These are phyloP conservation scores for Xenops minutus DNA, from an alignment of 2,797 vertebrate genomes.

Conservation along the genomic window DNA sequence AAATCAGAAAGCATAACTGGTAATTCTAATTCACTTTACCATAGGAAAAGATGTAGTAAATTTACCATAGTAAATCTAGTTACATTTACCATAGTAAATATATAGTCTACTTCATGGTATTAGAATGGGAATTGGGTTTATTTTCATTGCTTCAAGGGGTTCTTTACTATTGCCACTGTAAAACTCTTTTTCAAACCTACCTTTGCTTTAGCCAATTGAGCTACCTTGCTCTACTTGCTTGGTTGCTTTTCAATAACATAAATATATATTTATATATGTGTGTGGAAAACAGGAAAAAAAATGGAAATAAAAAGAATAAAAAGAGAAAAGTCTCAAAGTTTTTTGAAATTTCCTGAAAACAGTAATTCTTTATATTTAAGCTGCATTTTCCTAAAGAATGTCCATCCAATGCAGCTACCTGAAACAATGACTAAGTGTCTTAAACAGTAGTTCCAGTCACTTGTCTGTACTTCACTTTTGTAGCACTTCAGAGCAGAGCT, in stretches of 20 bases:
- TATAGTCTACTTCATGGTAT: neutral
- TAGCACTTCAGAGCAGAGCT: neutral
- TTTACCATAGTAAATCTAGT: neutral
- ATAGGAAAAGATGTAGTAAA: neutral
- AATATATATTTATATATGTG: neutral
- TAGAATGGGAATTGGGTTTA: neutral
- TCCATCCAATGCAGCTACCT: neutral
- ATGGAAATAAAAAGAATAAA: neutral
- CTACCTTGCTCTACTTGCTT: neutral
- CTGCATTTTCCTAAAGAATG: neutral
- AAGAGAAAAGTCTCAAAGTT: neutral
- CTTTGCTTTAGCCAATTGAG: neutral
- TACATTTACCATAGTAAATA: neutral
- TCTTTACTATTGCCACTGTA: neutral
- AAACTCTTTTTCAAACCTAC: neutral
- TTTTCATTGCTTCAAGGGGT: neutral
- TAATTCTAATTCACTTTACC: neutral
- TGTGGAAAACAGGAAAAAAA: neutral
- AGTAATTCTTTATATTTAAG: neutral
- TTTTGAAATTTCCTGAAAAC: neutral
- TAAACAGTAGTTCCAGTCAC: neutral
- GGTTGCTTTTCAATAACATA: neutral
- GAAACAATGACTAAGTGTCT: neutral
- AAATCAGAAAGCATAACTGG: neutral
- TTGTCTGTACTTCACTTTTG: neutral